Percentiles rank a stretch among this genome's conserved stretches.
These are phyloP conservation scores for Aleiodes sp. DNA, from an alignment of 1,140 invertebrate genomes.

Conservation along the genomic window DNA sequence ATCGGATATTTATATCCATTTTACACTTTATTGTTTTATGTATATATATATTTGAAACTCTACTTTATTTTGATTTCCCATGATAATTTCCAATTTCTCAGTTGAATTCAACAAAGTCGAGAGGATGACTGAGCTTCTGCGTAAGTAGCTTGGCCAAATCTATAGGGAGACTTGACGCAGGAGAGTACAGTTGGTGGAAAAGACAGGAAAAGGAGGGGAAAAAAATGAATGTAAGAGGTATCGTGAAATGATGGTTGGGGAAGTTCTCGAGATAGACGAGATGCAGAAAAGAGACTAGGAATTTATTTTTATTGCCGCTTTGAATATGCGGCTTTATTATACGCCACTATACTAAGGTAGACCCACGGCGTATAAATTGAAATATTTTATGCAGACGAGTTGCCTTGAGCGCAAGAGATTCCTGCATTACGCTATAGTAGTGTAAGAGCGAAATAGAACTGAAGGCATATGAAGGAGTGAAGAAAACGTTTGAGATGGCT, in stretches of 20 bases:
- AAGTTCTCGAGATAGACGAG: background rate
- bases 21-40: background rate
- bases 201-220: too few species aligned
- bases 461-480: slow-evolving; percentile 1
- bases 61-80: slow-evolving; percentile 4
- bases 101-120: background rate
- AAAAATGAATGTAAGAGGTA: slow-evolving; percentile 1
- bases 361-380: slow-evolving; percentile 42
- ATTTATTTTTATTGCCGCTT: slow-evolving; percentile 45
- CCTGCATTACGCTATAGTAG: background rate
- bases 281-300: slow-evolving; percentile 8
- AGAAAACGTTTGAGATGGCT: background rate
- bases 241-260: background rate
- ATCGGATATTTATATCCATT: background rate
- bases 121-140: background rate
- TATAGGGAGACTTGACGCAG: slow-evolving; percentile 6
- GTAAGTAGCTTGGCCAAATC: slow-evolving; percentile 17
- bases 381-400: slow-evolving; percentile 42
- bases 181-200: background rate
- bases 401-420: slow-evolving; percentile 18
- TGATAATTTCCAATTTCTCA: slow-evolving; percentile 6
- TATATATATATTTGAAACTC: background rate
- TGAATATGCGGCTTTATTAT: slow-evolving; percentile 43
- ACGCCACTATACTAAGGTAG: slow-evolving; percentile 31
- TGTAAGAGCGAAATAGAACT: background rate